Evolutionary conservation across 2,113 vertebrate genomes (phyloP), one percentile per base, ranked within the genome.

Genomic region (Podarcis muralis): DNA sequence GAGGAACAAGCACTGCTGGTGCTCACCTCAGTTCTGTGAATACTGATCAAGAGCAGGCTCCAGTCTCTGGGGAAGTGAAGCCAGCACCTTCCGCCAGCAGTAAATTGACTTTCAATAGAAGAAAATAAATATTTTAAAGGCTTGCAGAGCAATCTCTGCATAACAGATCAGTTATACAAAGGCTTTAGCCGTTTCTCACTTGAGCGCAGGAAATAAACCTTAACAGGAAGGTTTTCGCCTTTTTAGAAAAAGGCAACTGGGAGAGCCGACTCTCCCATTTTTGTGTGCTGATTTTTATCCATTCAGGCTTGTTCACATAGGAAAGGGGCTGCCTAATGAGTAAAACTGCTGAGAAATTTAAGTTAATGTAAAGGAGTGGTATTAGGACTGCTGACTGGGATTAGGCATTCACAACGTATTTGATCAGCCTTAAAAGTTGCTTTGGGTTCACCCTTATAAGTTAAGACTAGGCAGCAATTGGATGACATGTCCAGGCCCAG

Each of bases 1-100:
- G 5, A 25, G 16, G n/a, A 72, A 53, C 18, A 84, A 22, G 40
- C 30, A 71, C 23, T 1, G 18, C 30, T 72, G 68, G 40, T 53
- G 18, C 27, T 84, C 68, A 72, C 25, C 25, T 35, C 78, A 81
- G n/a, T 15, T 53, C 48, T 37, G 30, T 78, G 13, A 71, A 35
- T 71, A 16, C 16, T 3, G 20, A 72, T 37, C 72, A 69, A 81
- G n/a, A 22, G 7, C 16, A 72, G 57, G 12, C 53, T 40, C 15
- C 53, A n/a, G 68, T 72, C 23, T 87, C 53, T 53, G n/a, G 68
- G 23, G 23, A 35, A 25, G 0, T 62, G 9, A 11, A 25, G 18
- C 16, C 3, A 0, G 22, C 30, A 18, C 5, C 0, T 78, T 87
- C n/a, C 13, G 0, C 13, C 0, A 13, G 27, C 27, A 12, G 4